Conservation (phyloP, 2,113 vertebrate genomes). For the Phoxinus phoxinus region DNA sequence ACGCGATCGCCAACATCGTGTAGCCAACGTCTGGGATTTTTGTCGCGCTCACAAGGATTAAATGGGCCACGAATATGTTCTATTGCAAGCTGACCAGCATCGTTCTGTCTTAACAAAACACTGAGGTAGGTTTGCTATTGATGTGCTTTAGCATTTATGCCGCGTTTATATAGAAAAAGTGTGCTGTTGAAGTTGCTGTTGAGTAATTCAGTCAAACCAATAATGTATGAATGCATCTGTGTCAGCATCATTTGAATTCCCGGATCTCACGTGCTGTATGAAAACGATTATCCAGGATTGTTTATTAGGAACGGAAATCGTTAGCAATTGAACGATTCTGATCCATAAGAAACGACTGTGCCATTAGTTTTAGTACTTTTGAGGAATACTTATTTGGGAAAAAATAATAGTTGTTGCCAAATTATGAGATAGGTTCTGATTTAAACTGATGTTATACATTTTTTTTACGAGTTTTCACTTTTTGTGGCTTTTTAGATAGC, state of each 20-base stretch:
- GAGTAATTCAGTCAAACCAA: not conserved
- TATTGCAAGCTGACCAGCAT: not conserved
- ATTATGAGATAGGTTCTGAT: not conserved
- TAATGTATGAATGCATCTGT: not conserved
- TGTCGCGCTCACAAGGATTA: slow-evolving; percentile 8
- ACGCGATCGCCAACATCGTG: not conserved
- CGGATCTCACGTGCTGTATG: not conserved
- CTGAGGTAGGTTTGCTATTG: not conserved
- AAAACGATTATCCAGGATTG: not conserved
- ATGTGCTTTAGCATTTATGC: not conserved
- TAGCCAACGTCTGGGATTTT: slow-evolving; percentile 28
- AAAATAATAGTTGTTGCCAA: not conserved
- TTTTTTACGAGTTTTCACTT: not conserved
- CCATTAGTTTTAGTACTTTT: not conserved
- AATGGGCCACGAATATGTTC: not conserved
- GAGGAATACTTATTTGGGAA: not conserved
- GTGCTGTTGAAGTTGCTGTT: no score
- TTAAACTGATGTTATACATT: not conserved
- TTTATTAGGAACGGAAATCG: not conserved
- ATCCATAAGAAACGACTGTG: not conserved
- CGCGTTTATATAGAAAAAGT: not conserved
- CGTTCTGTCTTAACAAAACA: not conserved
- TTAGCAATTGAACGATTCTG: not conserved
- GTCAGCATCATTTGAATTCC: not conserved
- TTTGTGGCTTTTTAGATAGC: not conserved